Base-by-base conservation (phyloP, 37 sponge, comb jelly and placozoan species). In the Geodia barretti region DNA sequence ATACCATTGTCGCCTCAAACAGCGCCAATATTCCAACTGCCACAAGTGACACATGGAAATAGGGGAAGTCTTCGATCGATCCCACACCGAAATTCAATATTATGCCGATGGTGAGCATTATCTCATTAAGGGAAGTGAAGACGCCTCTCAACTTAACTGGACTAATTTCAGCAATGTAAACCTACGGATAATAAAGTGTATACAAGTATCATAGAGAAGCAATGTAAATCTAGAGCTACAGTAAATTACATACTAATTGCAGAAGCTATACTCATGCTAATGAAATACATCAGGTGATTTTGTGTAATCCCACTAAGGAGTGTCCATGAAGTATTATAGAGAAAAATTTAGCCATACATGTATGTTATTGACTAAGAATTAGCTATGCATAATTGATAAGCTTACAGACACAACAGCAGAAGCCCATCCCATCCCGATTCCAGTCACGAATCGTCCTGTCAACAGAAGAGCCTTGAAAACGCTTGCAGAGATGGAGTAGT, bases 391-490 rank as follows among this genome's bases (percentile, higher is more conserved):
- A n/a, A 25, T 8, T 24, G 21, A 25, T 30, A 65, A 42, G 29
- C 85, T 70, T 58, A 84, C 85, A 3, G 76, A 62, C 1, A 43
- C 60, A 75, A 4, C 54, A 11, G 63, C 25, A 21, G 24, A 69
- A 4, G 76, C 39, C 80, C 80, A 87, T 60, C 83, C 88, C 65
- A 77, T 30, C 42, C 78, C 88, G 17, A 82, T 26, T 38, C 88
- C 88, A 77, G 83, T 71, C 20, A 88, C 4, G 68, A 81, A 77
- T 31, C 83, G 38, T 39, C 88, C 88, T 14, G 68, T 31, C 0
- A 82, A 25, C 3, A 86, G 37, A 4, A 80, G 23, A 24, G 39
- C 43, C 39, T 71, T 77, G 66, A 80, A 75, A 60, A 23, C 38
- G 7, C 37, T 26, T 39, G 24, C 30, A 70, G 21, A 35, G 1